A percentile compares a stretch with the other conserved stretches of the same genome.
Conservation (phyloP, 2,113 vertebrate species). For the Saiga tatarica region DNA sequence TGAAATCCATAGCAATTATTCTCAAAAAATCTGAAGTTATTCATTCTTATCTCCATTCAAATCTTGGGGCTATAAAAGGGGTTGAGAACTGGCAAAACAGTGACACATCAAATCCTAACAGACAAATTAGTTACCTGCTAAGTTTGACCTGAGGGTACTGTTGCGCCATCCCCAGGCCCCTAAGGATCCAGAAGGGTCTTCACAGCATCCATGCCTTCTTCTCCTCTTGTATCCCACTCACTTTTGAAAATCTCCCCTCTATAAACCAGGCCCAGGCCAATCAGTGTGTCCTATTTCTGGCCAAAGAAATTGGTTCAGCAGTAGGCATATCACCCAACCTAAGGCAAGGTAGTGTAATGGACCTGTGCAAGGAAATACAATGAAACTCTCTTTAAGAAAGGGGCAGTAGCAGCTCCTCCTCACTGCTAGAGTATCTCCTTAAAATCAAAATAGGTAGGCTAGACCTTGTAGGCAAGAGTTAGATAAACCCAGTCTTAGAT, state of each 20-base stretch:
- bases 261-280: not conserved
- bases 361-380: not conserved
- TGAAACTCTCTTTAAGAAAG: not conserved
- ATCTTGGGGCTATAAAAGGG: not conserved
- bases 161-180: fast-evolving
- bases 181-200: not conserved
- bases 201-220: not conserved
- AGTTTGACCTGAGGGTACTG: not conserved
- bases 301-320: not conserved
- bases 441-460: not conserved
- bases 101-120: not conserved
- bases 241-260: not conserved
- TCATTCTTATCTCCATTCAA: conserved; percentile 1
- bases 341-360: fast-evolving
- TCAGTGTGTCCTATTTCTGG: not conserved
- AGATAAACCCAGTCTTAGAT: not conserved
- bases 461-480: not conserved
- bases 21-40: not conserved
- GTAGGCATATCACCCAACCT: not conserved
- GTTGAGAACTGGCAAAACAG: not conserved
- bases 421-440: not conserved
- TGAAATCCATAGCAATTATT: conserved; percentile 29
- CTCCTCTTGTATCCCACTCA: not conserved
- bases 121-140: not conserved
- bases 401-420: not conserved